phyloP scores from a whole-genome alignment of 2,113 vertebrate genomes.

The Caretta caretta region DNA sequence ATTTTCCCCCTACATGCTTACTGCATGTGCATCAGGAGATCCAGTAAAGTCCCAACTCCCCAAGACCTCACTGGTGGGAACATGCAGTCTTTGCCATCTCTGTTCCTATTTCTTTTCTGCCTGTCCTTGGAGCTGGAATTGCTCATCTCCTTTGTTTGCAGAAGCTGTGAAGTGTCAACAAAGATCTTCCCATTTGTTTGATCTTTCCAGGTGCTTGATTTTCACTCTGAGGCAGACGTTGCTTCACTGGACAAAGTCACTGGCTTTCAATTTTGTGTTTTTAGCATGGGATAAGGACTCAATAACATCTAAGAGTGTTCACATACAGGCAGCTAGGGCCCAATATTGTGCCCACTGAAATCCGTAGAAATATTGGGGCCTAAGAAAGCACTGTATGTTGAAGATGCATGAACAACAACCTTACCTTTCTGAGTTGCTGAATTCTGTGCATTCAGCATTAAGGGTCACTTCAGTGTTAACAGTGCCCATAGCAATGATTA shows the following conservation, averaged over 20 bases:
- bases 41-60: background rate
- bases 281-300: constrained; percentile 26
- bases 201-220: background rate
- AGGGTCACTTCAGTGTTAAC: constrained; percentile 41
- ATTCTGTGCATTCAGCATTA: constrained; percentile 11
- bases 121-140: background rate
- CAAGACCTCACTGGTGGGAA: background rate
- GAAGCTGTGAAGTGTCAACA: background rate
- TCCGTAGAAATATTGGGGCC: constrained; percentile 3
- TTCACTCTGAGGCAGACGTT: constrained; percentile 13
- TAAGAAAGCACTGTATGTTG: background rate
- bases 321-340: constrained; percentile 55
- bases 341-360: constrained; percentile 52
- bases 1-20: background rate
- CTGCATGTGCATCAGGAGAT: background rate
- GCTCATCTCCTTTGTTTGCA: background rate
- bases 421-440: constrained; percentile 19
- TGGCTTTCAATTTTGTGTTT: background rate
- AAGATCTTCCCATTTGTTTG: constrained; percentile 7
- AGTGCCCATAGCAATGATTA: background rate
- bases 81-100: background rate
- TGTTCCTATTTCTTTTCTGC: background rate
- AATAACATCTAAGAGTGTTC: background rate
- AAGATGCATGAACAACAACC: background rate
- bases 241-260: background rate